phyloP scores from a whole-genome alignment of 2,113 vertebrate genomes.

The Thoracochromis brauschi region DNA sequence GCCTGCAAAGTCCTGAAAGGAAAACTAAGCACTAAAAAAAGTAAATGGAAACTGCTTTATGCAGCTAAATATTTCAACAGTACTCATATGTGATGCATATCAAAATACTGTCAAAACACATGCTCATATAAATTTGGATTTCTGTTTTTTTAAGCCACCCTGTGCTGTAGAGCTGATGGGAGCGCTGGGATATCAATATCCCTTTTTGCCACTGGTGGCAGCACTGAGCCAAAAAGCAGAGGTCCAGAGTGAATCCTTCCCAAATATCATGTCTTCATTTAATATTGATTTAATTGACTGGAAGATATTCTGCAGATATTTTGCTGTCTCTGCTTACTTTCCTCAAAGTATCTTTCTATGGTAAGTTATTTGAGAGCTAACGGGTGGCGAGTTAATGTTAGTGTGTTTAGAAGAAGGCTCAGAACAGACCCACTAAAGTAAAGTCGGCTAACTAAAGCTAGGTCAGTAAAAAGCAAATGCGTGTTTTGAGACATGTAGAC shows the following conservation, averaged over 20 bases:
- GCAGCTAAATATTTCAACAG: background rate
- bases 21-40: background rate
- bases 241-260: background rate
- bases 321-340: background rate
- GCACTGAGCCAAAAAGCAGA: background rate
- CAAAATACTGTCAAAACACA: background rate
- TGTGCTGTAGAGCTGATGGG: background rate
- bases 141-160: background rate
- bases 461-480: background rate
- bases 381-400: background rate
- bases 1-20: background rate
- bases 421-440: background rate
- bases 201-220: background rate
- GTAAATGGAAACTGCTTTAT: background rate
- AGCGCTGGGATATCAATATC: background rate
- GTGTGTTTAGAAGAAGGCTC: background rate
- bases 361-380: background rate
- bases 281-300: background rate
- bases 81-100: background rate
- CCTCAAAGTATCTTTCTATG: background rate
- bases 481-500: background rate
- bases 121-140: background rate
- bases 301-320: background rate
- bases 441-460: background rate
- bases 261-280: background rate